Conservation (phyloP, 2,888 invertebrate species). For the Fabriciana adippe region DNA sequence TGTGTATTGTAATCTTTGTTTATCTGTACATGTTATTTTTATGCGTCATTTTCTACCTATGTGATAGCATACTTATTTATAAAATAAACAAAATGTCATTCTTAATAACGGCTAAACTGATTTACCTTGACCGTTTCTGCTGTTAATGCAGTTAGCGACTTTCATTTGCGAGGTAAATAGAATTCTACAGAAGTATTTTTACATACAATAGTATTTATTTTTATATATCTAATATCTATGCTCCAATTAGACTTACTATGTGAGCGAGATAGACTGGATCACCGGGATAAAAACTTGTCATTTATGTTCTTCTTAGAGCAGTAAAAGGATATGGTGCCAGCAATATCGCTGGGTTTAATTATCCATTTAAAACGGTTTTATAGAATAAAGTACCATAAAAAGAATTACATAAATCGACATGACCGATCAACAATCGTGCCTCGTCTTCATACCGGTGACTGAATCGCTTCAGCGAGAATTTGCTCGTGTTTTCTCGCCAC, state of each 20-base stretch:
- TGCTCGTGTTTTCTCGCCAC: slow-evolving; percentile 59
- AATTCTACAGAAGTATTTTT: slow-evolving; percentile 46
- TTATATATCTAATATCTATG: too few species aligned
- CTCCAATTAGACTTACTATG: too few species aligned
- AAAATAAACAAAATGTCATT: slow-evolving; percentile 38
- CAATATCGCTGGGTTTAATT: slow-evolving; percentile 44
- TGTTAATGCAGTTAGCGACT: slow-evolving; percentile 59
- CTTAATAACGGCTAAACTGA: slow-evolving; percentile 50
- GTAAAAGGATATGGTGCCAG: background rate
- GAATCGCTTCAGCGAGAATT: slow-evolving; percentile 48
- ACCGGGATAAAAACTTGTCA: background rate
- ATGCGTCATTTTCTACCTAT: background rate
- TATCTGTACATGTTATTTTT: slow-evolving; percentile 20
- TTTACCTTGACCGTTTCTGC: slow-evolving; percentile 70
- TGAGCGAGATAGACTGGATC: too few species aligned
- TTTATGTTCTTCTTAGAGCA: background rate
- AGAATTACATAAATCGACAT: slow-evolving; percentile 49
- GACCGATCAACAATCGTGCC: slow-evolving; percentile 20
- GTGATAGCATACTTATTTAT: background rate
- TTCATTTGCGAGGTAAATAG: slow-evolving; percentile 70
- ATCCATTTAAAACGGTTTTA: slow-evolving; percentile 46
- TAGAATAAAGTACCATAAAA: slow-evolving; percentile 43
- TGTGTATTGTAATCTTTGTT: slow-evolving; percentile 16
- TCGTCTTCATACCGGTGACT: slow-evolving; percentile 41
- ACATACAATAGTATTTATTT: too few species aligned